Evolutionary conservation across 2,797 vertebrate species (phyloP).

Genomic region (Cichlasoma orientale): DNA sequence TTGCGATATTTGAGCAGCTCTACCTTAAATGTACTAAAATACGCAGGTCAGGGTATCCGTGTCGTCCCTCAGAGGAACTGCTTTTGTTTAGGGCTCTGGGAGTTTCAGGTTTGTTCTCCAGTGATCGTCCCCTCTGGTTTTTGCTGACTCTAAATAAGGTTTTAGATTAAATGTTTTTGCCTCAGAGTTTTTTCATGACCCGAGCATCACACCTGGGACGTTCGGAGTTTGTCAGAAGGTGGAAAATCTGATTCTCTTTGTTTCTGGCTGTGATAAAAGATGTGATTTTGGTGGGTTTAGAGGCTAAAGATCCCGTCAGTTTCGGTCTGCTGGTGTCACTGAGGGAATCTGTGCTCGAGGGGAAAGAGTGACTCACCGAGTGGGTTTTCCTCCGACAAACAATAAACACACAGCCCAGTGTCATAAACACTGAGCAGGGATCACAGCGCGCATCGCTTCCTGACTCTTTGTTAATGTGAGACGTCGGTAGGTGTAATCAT

Average conservation of each 20-base stretch:
- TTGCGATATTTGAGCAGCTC: neutral
- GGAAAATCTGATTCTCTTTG: neutral
- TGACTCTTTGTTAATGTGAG: neutral
- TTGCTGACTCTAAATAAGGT: neutral
- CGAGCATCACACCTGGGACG: neutral
- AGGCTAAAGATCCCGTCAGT: too few species aligned
- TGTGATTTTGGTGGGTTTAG: rapidly evolving
- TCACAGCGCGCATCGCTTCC: neutral
- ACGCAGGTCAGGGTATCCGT: rapidly evolving
- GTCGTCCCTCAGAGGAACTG: neutral
- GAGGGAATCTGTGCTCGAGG: neutral
- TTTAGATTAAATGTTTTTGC: neutral
- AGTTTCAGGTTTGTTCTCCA: neutral
- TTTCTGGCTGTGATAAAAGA: neutral
- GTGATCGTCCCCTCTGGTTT: neutral
- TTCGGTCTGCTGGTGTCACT: neutral
- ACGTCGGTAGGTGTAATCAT: neutral
- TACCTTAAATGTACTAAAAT: rapidly evolving
- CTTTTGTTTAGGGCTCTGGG: neutral
- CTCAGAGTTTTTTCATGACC: neutral
- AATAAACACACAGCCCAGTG: neutral
- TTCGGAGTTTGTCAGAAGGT: neutral
- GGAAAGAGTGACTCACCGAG: conserved; percentile 30
- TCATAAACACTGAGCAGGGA: neutral
- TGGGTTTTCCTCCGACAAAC: conserved; percentile 19